Evolutionary conservation across 1,140 invertebrate species (phyloP).

Genomic region (Aethina tumida): DNA sequence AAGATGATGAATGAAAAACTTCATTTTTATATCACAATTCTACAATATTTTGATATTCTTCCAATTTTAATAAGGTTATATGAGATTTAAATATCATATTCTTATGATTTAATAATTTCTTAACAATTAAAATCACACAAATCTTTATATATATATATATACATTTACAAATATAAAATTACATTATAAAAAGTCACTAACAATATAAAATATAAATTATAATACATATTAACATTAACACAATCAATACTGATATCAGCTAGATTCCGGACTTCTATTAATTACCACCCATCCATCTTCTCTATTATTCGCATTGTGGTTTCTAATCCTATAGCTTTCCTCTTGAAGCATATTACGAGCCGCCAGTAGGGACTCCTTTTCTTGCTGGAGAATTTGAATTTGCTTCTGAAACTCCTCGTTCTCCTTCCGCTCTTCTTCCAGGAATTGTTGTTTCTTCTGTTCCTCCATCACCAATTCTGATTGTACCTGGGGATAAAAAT

Average conservation of each 20-base stretch:
- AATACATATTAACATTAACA: not conserved
- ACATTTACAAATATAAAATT: not conserved
- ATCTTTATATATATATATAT: too few species aligned
- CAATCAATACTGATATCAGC: not conserved
- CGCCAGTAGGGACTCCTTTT: constrained; percentile 47
- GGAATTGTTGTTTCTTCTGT: constrained; percentile 56
- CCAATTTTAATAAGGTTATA: too few species aligned
- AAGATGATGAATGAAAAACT: too few species aligned
- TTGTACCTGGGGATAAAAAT: constrained; percentile 50
- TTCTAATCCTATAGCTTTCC: constrained; percentile 15
- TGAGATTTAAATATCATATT: too few species aligned
- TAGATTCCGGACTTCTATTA: constrained; percentile 21
- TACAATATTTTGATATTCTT: too few species aligned
- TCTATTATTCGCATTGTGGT: constrained; percentile 8
- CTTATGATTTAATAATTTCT: too few species aligned
- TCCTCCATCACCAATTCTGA: constrained; percentile 63
- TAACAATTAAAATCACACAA: too few species aligned
- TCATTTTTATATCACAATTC: too few species aligned
- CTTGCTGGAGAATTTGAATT: constrained; percentile 48
- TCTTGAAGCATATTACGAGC: constrained; percentile 25
- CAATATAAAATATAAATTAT: not conserved
- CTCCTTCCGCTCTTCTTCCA: constrained; percentile 51
- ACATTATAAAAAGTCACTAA: not conserved
- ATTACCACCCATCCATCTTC: constrained; percentile 37
- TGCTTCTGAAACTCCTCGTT: constrained; percentile 51